Base-by-base conservation (phyloP, 2,797 vertebrate genomes). In the Fundulus diaphanus region DNA sequence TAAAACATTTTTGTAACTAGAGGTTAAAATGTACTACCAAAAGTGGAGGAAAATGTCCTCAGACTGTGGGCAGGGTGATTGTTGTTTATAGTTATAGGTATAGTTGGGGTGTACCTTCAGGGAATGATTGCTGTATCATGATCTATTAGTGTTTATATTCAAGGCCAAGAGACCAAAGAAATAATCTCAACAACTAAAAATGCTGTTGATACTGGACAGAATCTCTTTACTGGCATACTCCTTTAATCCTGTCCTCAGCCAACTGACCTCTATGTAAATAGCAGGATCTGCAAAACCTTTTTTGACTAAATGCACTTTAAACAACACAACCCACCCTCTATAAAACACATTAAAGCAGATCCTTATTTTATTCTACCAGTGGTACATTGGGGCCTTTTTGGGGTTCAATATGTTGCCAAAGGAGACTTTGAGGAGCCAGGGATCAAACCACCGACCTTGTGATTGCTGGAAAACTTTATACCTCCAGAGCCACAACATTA, bases 121-220 rank as follows among this genome's bases (percentile, higher is more conserved):
- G 22, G 5, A 6, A n/a, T 40, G 22, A 13, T 40, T 37, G 7
- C 37, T 24, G 16, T 33, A 3, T 31, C 24, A 15, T 33, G 16
- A 18, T 61, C 31, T 61, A 35, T 61, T 33, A 5, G 9, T 61
- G 16, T 20, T 16, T 18, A 65, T 40, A n/a, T 40, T 65, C 22
- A 35, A n/a, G 12, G 2, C 61, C 35, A 40, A 52, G 6, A 40
- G 24, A 65, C 35, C 61, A 65, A 40, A 85, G 84, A 75, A 89
- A 68, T 87, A 81, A 85, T 74, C 67, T 70, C 63, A 81, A 88
- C 77, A 83, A 87, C 83, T 89, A 76, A 85, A 68, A 52, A 79
- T 31, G 76, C 74, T 76, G 73, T 72, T 82, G 40, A 78, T 82
- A 81, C 57, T 84, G 48, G 78, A 84, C 44, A 82, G 82, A 84